Base-by-base conservation (phyloP, 1,140 invertebrate species). In the Achatina immaculata region DNA sequence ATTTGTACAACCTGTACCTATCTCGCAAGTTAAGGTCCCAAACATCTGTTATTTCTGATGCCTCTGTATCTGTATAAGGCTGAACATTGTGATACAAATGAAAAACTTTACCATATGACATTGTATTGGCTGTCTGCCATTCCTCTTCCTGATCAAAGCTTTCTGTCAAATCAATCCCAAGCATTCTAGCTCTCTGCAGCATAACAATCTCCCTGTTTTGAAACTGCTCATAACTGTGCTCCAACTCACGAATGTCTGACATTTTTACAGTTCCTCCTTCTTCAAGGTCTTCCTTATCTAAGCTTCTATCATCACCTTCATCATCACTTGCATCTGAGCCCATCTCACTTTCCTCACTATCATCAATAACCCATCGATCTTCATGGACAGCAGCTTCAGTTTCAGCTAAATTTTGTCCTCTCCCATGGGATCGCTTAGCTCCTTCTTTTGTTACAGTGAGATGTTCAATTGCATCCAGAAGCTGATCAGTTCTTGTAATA, bases 241-340 rank as follows among this genome's bases (percentile, higher is more conserved):
- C 82, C n/a, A 69, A 58, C 40, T 58, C 45, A 45, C 62, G 76
- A 24, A 83, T 79, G 71, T 65, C 81, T 62, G 24, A 79, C 58
- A 58, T 73, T 19, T 73, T 34, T 16, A 55, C n/a, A 31, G 21
- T 73, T 31, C 55, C 71, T 62, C 28, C 55, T 28, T 73, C 69
- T 65, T 62, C 51, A 55, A 40, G 19, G 21, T 65, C 43, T 11
- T 74, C 69, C 45, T n/a, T 40, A 11, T 45, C 48, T 31, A 31
- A 77, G 69, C 80, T 77, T 43, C 78, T 42, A 76, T 83, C 71
- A 72, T 84, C 80, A 66, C 82, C 82, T 48, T 84, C 83, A 65
- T 79, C 79, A 68, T 62, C 43, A 16, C 72, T 77, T 40, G 71
- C 55, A 48, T 65, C 69, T 19, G 16, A 51, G 48, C 42, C 21